Conservation (phyloP, 2,113 vertebrate species). For the Nerophis lumbriciformis region DNA sequence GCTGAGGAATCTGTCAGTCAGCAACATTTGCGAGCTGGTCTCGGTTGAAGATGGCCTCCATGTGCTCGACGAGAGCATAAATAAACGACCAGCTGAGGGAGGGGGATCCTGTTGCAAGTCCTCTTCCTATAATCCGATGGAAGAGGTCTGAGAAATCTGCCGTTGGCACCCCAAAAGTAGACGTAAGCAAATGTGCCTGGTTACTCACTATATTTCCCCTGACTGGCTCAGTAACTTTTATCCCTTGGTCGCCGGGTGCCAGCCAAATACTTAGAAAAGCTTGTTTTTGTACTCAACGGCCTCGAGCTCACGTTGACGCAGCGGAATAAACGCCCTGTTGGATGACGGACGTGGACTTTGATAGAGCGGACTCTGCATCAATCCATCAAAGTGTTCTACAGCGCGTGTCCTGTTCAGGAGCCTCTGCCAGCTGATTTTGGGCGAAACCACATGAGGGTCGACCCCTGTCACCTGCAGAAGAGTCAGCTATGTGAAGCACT, state of each 20-base stretch:
- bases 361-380: no score
- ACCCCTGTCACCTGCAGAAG: no score
- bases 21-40: conserved; percentile 57
- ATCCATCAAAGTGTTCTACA: no score
- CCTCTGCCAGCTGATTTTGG: no score
- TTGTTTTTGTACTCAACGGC: not conserved
- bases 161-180: conserved; percentile 24
- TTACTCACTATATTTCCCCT: not conserved
- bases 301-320: not conserved
- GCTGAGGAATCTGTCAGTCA: conserved; percentile 67
- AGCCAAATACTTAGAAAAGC: not conserved
- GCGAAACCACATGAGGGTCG: no score
- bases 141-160: conserved; percentile 13
- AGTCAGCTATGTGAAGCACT: no score
- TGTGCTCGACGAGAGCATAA: conserved; percentile 31
- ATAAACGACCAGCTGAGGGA: not conserved
- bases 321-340: not conserved
- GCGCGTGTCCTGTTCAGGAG: no score
- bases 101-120: conserved; percentile 2
- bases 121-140: no score
- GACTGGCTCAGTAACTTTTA: not conserved
- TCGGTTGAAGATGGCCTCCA: conserved; percentile 35
- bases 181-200: conserved; percentile 9
- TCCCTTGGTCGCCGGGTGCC: not conserved
- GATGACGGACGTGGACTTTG: no score